phyloP scores from a whole-genome alignment of 2,113 vertebrate species.

The Hemiprocne comata region DNA sequence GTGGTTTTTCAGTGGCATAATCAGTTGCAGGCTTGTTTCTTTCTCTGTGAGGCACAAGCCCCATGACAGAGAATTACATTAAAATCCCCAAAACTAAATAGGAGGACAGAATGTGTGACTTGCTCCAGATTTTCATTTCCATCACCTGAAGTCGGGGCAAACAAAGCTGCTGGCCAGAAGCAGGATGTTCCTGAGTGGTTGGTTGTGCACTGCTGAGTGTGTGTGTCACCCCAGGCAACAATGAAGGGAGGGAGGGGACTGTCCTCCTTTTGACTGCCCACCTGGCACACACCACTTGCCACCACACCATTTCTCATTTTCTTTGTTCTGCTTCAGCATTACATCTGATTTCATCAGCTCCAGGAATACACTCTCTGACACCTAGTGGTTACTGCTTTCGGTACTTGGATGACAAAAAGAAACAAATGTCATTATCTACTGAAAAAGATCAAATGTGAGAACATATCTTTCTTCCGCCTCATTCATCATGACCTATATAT shows the following conservation, averaged over 20 bases:
- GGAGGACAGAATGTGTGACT: not conserved
- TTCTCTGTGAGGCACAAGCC: not conserved
- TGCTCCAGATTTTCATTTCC: not conserved
- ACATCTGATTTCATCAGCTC: not conserved
- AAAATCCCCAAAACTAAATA: not conserved
- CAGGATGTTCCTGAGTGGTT: not conserved
- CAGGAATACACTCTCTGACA: not conserved
- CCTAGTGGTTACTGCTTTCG: not conserved
- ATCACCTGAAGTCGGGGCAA: not conserved
- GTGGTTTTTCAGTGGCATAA: not conserved
- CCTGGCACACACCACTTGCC: not conserved
- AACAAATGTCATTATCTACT: not conserved
- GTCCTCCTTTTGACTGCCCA: not conserved
- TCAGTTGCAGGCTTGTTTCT: not conserved
- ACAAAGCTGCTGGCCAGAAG: not conserved
- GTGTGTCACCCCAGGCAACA: fast-evolving
- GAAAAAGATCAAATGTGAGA: not conserved
- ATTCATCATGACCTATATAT: not conserved
- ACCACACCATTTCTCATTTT: not conserved
- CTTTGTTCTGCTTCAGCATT: not conserved
- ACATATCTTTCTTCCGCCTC: not conserved
- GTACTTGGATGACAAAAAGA: not conserved
- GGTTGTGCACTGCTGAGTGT: not conserved
- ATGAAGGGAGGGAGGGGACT: not conserved
- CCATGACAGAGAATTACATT: not conserved